Conservation (phyloP, 92 coral and sea anemone species). For the Palythoa grandis region DNA sequence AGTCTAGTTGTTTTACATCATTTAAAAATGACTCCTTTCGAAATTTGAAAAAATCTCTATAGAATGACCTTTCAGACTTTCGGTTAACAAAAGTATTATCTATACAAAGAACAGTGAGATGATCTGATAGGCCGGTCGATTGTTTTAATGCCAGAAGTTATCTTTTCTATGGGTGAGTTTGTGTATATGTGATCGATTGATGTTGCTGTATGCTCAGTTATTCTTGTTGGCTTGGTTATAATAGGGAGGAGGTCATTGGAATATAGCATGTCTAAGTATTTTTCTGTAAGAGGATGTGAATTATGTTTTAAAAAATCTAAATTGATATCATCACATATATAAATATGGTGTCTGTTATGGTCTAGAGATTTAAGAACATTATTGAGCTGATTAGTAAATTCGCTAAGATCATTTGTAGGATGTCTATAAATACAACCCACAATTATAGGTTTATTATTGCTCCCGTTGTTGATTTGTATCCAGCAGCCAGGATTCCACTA, state of each 20-base stretch:
- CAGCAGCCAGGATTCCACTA: conserved; percentile 65
- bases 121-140: conserved; percentile 64
- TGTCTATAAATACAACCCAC: conserved; percentile 67
- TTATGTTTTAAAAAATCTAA: conserved; percentile 37
- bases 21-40: conserved; percentile 44
- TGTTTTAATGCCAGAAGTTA: conserved; percentile 43
- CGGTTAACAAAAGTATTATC: neutral
- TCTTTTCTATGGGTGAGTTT: conserved; percentile 25
- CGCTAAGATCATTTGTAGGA: conserved; percentile 44
- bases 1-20: conserved; percentile 43
- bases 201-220: conserved; percentile 61
- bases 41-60: conserved; percentile 59
- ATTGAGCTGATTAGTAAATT: conserved; percentile 53
- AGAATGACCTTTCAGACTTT: conserved; percentile 22
- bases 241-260: conserved; percentile 54
- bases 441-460: conserved; percentile 37
- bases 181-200: conserved; percentile 65
- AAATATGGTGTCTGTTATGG: conserved; percentile 39
- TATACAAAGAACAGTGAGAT: conserved; percentile 56
- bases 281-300: conserved; percentile 54
- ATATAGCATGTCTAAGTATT: conserved; percentile 57
- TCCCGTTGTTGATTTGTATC: conserved; percentile 52
- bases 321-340: conserved; percentile 56
- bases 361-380: conserved; percentile 42
- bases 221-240: conserved; percentile 68